phyloP scores from a whole-genome alignment of 2,113 vertebrate species.

The Astatotilapia flaviijosephi region DNA sequence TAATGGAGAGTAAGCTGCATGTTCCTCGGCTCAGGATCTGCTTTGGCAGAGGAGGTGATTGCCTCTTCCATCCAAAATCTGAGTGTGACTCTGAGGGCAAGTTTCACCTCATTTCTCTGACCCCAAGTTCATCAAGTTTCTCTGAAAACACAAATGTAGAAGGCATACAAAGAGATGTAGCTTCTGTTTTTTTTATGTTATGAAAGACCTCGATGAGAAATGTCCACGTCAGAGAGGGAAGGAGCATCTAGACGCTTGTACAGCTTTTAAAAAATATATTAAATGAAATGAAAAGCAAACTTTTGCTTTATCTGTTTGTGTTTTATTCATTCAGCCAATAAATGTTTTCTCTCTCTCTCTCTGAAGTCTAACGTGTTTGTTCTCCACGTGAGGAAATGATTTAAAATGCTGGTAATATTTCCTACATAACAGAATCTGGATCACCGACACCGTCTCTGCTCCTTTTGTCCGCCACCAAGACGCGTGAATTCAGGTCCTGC shows the following conservation, averaged over 20 bases:
- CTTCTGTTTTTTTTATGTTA: not conserved
- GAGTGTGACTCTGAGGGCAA: not conserved
- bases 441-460: not conserved
- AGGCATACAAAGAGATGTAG: not conserved
- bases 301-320: not conserved
- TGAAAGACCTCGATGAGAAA: not conserved
- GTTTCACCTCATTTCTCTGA: not conserved
- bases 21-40: not conserved
- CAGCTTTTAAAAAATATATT: not conserved
- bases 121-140: not conserved
- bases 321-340: slow-evolving; percentile 34
- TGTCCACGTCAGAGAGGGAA: not conserved
- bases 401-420: not conserved
- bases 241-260: not conserved
- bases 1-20: not conserved
- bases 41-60: not conserved
- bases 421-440: not conserved
- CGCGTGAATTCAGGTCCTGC: not conserved
- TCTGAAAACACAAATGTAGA: not conserved
- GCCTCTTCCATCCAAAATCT: not conserved
- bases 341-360: slow-evolving; percentile 31
- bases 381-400: not conserved
- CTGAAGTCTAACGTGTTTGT: not conserved
- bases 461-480: not conserved
- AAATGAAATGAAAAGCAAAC: not conserved